Conservation (phyloP, 2,113 vertebrate genomes). For the Glaucidium brasilianum region DNA sequence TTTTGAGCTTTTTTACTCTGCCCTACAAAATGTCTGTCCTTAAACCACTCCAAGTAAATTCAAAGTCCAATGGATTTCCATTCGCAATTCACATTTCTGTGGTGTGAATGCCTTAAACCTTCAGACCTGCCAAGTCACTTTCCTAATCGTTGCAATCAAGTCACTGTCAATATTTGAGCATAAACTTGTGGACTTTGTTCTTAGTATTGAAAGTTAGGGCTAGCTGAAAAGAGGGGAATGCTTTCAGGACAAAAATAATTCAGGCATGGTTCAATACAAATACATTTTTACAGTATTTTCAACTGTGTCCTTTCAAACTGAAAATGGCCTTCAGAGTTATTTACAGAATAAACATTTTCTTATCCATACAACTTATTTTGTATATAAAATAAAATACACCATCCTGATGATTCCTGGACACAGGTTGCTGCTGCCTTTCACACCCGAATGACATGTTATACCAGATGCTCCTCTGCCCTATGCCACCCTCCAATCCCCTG, state of each 20-base stretch:
- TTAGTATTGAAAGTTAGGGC: background rate
- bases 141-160: background rate
- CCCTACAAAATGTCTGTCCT: background rate
- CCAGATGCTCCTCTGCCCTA: background rate
- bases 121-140: background rate
- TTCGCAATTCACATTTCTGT: background rate
- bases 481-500: accelerated
- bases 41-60: background rate
- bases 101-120: background rate
- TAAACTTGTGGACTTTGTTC: background rate
- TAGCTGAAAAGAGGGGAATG: background rate
- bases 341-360: background rate
- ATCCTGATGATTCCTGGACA: background rate
- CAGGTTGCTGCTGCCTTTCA: background rate
- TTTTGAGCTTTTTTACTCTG: background rate
- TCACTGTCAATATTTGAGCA: background rate
- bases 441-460: background rate
- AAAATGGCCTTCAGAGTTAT: background rate
- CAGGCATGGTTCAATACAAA: background rate
- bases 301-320: background rate
- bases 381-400: background rate
- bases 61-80: background rate
- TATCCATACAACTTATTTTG: background rate
- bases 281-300: background rate
- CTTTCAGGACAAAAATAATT: background rate